These are phyloP conservation scores for Melanotaenia pygmaea DNA, from an alignment of 2,797 vertebrate species.

Conservation along the genomic window DNA sequence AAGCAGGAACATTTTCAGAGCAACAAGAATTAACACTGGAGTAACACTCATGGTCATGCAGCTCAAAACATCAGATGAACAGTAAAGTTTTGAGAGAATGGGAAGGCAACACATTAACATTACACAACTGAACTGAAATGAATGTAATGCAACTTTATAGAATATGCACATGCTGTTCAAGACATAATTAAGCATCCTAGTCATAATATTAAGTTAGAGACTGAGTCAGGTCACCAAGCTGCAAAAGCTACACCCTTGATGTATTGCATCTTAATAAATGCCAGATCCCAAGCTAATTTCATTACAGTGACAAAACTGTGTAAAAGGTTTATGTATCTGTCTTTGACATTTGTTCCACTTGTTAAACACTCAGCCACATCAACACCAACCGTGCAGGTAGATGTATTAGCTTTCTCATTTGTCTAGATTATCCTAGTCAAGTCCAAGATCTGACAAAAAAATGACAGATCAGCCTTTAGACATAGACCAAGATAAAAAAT, in stretches of 20 bases:
- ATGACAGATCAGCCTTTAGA: too few species aligned
- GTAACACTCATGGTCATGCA: neutral
- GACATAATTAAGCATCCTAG: neutral
- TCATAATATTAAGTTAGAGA: neutral
- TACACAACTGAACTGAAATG: neutral
- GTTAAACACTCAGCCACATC: conserved; percentile 24
- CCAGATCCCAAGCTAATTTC: conserved; percentile 7
- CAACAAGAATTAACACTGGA: neutral
- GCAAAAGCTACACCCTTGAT: neutral
- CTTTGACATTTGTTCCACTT: conserved; percentile 39
- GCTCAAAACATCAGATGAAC: neutral
- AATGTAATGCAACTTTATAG: neutral
- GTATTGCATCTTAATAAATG: conserved; percentile 17
- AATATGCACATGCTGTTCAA: neutral
- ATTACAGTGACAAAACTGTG: conserved; percentile 24
- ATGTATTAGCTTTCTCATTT: conserved; percentile 8
- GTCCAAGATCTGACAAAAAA: neutral
- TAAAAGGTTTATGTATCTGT: conserved; percentile 9
- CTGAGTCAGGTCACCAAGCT: neutral
- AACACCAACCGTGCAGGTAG: conserved; percentile 20
- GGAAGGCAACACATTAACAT: neutral
- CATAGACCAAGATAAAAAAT: too few species aligned
- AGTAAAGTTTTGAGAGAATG: neutral
- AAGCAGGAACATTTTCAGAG: neutral
- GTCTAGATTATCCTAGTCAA: conserved; percentile 3